phyloP scores from a whole-genome alignment of 2,113 vertebrate species.

The Todiramphus saurophagus region DNA sequence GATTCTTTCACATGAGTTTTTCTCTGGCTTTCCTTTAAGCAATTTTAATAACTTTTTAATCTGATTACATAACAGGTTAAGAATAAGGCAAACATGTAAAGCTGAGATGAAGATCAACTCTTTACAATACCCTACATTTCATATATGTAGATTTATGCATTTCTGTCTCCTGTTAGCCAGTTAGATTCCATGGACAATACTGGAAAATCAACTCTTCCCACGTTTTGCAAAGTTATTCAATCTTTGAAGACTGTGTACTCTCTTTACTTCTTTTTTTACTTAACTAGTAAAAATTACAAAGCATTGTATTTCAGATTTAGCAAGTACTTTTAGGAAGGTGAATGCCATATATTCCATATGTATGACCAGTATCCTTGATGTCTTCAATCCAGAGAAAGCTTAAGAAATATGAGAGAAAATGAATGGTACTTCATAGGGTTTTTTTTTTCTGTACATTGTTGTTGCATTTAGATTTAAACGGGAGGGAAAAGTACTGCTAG shows the following conservation, averaged over 20 bases:
- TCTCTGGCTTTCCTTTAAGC: neutral
- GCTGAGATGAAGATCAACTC: neutral
- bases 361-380: neutral
- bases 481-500: neutral
- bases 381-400: neutral
- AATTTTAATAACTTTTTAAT: neutral
- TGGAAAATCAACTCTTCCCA: neutral
- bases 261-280: neutral
- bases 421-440: rapidly evolving
- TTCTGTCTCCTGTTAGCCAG: neutral
- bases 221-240: neutral
- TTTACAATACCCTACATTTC: neutral
- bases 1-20: neutral
- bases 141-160: neutral
- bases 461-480: neutral
- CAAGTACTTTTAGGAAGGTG: neutral
- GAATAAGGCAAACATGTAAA: neutral
- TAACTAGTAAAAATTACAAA: neutral
- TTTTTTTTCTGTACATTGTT: neutral
- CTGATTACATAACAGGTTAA: neutral
- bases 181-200: neutral
- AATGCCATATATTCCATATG: neutral
- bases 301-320: neutral
- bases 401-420: neutral
- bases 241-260: neutral